phyloP scores from a whole-genome alignment of 1,140 invertebrate genomes.

The Musca vetustissima region DNA sequence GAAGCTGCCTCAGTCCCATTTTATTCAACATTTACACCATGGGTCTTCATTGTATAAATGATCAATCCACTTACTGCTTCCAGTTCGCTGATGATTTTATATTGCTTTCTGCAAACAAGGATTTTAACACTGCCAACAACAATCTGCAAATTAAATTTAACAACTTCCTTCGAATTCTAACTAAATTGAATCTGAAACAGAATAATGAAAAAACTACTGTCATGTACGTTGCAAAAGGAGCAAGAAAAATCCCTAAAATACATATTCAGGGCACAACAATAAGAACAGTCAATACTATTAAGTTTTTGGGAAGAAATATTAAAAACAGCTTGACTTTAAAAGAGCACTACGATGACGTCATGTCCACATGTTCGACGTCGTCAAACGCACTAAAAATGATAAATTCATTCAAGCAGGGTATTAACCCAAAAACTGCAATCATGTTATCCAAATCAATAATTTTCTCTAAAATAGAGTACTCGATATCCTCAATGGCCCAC shows the following conservation, averaged over 20 bases:
- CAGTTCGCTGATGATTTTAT: conserved; percentile 5
- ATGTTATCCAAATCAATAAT: background rate
- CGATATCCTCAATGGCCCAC: background rate
- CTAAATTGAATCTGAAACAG: background rate
- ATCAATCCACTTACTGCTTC: background rate
- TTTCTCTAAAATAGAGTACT: background rate
- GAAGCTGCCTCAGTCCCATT: background rate
- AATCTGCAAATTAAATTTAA: background rate
- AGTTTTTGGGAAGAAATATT: conserved; percentile 2
- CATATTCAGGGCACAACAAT: background rate
- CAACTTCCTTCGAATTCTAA: background rate
- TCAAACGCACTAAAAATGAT: background rate
- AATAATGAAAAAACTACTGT: background rate
- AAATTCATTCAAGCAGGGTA: background rate
- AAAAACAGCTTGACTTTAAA: conserved; percentile 1
- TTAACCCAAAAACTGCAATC: background rate
- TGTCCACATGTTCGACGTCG: background rate
- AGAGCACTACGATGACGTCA: background rate
- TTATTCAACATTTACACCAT: background rate
- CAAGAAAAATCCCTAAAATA: background rate
- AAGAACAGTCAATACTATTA: background rate
- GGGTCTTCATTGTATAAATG: background rate
- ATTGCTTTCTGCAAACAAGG: background rate
- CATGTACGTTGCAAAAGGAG: conserved; percentile 1
- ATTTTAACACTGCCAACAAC: background rate